Conservation (phyloP, 1,140 invertebrate genomes). For the Caenorhabditis inopinata region DNA sequence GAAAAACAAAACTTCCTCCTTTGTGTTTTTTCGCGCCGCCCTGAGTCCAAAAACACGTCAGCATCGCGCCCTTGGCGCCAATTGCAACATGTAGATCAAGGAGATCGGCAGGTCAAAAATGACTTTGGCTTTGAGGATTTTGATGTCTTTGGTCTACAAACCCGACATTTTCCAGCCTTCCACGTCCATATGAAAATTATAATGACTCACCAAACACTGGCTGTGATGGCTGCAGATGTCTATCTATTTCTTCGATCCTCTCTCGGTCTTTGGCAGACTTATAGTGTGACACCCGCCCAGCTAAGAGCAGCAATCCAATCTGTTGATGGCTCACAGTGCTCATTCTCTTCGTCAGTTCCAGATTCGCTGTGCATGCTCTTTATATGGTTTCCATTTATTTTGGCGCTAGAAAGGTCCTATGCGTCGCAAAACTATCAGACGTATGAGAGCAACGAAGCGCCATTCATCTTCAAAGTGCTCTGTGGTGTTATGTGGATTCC, state of each 20-base stretch:
- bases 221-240: background rate
- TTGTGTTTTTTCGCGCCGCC: no score
- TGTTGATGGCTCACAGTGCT: background rate
- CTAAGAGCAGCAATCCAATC: background rate
- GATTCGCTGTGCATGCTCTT: background rate
- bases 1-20: no score
- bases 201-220: background rate
- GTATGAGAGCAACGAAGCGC: background rate
- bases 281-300: background rate
- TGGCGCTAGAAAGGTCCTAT: background rate
- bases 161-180: background rate
- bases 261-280: background rate
- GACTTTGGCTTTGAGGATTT: no score
- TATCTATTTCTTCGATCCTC: background rate
- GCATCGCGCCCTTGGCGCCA: no score
- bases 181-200: background rate
- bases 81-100: no score
- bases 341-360: background rate
- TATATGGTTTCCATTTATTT: constrained; percentile 1
- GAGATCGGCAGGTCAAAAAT: no score
- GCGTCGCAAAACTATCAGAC: background rate
- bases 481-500: constrained; percentile 10
- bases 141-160: no score
- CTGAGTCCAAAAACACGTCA: no score
- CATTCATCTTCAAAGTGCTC: background rate